These are phyloP conservation scores for Bactericera cockerelli DNA, from an alignment of 1,140 invertebrate species.

Conservation along the genomic window DNA sequence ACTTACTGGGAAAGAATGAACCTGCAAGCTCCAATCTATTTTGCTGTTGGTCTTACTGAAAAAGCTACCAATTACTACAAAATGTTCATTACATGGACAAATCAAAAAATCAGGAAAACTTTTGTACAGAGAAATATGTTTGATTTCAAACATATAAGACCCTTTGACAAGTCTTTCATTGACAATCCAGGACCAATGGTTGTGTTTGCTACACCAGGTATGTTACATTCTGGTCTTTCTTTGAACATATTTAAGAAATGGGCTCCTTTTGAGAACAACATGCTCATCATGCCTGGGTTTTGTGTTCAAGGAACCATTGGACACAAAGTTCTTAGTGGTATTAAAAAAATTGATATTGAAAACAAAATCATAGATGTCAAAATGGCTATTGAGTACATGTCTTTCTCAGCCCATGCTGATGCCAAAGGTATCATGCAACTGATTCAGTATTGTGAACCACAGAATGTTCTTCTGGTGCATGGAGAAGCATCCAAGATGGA, in stretches of 20 bases:
- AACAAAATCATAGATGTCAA: slow-evolving; percentile 90
- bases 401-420: slow-evolving; percentile 98
- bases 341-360: slow-evolving; percentile 91
- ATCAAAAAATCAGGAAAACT: slow-evolving; percentile 98
- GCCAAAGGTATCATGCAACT: slow-evolving; percentile 99
- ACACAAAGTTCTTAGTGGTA: slow-evolving; percentile 90
- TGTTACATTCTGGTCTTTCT: slow-evolving; percentile 97
- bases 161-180: slow-evolving; percentile 90
- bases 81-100: slow-evolving; percentile 99
- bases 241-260: slow-evolving; percentile 98
- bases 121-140: slow-evolving; percentile 99
- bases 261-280: slow-evolving; percentile 96
- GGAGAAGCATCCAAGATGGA: slow-evolving; percentile 64
- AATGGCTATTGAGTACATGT: slow-evolving; percentile 98
- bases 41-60: slow-evolving; percentile 92
- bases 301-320: slow-evolving; percentile 97
- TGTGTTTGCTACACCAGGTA: slow-evolving; percentile 98
- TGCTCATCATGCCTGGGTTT: slow-evolving; percentile 99
- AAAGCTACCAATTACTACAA: slow-evolving; percentile 99
- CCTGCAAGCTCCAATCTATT: slow-evolving; percentile 94
- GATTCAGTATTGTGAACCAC: slow-evolving; percentile 93
- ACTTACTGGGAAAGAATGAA: slow-evolving; percentile 98
- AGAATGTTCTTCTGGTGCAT: slow-evolving; percentile 95
- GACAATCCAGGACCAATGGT: slow-evolving; percentile 99
- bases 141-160: slow-evolving; percentile 99